These are phyloP conservation scores for Tupaia chinensis DNA, from an alignment of 2,113 vertebrate species.

Conservation along the genomic window DNA sequence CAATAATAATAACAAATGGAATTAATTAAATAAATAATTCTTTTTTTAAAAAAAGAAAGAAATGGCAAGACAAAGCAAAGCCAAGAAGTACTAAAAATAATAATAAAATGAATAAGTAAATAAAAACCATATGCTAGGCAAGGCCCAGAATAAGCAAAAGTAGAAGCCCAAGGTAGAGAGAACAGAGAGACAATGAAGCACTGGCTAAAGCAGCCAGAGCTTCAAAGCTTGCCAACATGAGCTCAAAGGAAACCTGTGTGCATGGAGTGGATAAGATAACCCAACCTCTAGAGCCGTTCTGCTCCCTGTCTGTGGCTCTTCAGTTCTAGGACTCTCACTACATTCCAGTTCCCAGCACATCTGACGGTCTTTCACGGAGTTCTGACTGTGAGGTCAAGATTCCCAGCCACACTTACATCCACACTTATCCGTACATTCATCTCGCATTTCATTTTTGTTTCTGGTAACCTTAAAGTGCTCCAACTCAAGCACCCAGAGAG, in stretches of 20 bases:
- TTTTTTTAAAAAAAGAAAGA: not conserved
- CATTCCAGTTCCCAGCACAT: not conserved
- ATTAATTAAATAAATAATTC: too few relatives aligned
- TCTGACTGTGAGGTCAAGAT: not conserved
- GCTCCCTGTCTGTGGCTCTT: not conserved
- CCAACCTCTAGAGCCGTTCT: accelerated
- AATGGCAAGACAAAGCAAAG: not conserved
- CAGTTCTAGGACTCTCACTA: not conserved
- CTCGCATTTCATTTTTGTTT: not conserved
- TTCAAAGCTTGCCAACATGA: too few relatives aligned
- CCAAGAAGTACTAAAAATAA: not conserved
- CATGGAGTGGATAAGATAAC: accelerated
- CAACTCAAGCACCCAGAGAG: not conserved
- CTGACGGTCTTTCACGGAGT: not conserved
- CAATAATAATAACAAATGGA: too few relatives aligned
- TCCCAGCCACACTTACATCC: not conserved
- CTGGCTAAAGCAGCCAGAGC: too few relatives aligned
- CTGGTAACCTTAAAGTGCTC: not conserved
- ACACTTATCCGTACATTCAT: not conserved
- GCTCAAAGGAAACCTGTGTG: not conserved
- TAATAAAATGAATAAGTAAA: not conserved
- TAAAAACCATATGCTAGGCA: too few relatives aligned
- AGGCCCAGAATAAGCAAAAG: not conserved
- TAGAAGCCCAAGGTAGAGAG: not conserved
- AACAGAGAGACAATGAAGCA: too few relatives aligned